Evolutionary conservation across 2,113 vertebrate genomes (phyloP), one percentile per base, ranked within the genome.

Genomic region (Chloroceryle aenea): DNA sequence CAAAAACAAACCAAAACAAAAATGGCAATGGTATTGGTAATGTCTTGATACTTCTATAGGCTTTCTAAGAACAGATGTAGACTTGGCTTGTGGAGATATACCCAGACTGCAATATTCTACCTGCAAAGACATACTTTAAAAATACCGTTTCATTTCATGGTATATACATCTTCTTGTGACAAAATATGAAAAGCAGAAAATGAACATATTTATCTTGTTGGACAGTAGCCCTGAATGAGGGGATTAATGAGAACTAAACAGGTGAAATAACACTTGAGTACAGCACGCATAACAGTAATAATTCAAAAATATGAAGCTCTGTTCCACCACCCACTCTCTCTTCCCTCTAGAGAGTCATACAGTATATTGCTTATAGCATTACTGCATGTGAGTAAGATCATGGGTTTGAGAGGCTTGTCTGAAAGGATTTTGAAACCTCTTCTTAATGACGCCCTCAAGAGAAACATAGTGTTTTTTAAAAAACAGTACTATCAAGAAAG

Each of bases 171-270:
- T 77, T 93, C 62, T 68, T 90, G 9, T 79, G 55, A 92, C 66
- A 95, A 96, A 95, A 87, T 71, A 93, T 25, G 36, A 95, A 95
- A 83, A 93, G 9, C 25, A 83, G 71, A 95, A 97, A 95, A 93
- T 68, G 58, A 97, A 59, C 2, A 2, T 87, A 77, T 96, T 97
- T 95, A 67, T 96, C 77, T 96, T 88, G 47, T 42, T 63, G 92
- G 80, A 74, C 11, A 79, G n/a, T 61, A 84, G 17, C 12, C 78
- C 59, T 85, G 62, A 91, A 80, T 94, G 94, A 91, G 80, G 22
- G 22, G 25, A 93, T 93, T 95, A 97, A 93, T 90, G 66, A 87
- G 58, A 91, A 72, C 38, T 90, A 74, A 96, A 85, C 9, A 87
- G 52, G 58, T 79, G 27, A 81, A 96, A 93, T 93, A 71, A 75